phyloP scores from a whole-genome alignment of 2,797 vertebrate genomes.

The Allobates femoralis region DNA sequence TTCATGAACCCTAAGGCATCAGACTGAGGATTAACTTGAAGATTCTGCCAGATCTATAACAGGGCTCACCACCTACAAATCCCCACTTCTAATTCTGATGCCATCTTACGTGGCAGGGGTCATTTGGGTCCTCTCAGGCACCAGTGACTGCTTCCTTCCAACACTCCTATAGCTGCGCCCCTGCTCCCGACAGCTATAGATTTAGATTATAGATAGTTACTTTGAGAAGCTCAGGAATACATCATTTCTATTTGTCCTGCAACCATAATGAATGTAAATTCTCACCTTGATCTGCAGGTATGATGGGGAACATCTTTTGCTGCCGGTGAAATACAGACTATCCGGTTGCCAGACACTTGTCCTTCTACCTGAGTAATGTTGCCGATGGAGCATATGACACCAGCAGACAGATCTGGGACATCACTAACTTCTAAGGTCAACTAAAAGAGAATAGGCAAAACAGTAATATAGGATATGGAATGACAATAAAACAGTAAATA shows the following conservation, averaged over 20 bases:
- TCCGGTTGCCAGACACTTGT: conserved; percentile 85
- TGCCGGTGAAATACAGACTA: conserved; percentile 90
- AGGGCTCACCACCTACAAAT: too few species aligned
- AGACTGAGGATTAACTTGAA: too few species aligned
- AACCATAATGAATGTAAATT: not conserved
- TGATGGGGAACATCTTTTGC: conserved; percentile 91
- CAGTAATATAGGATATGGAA: not conserved
- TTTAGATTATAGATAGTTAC: too few species aligned
- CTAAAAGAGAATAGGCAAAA: conserved; percentile 70
- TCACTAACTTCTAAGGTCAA: conserved; percentile 90
- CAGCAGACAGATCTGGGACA: conserved; percentile 89
- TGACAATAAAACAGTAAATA: not conserved
- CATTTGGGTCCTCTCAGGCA: too few species aligned
- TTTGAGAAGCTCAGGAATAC: not conserved
- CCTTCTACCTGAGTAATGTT: conserved; percentile 94
- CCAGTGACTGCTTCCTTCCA: too few species aligned
- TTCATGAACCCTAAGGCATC: too few species aligned
- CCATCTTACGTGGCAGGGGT: too few species aligned
- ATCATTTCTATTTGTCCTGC: not conserved
- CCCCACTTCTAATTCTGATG: too few species aligned
- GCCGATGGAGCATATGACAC: conserved; percentile 92
- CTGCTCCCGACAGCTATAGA: too few species aligned
- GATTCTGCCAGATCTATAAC: too few species aligned
- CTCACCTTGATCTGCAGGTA: conserved; percentile 92
- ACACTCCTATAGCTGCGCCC: too few species aligned